Conservation (phyloP, 2,113 vertebrate species). For the Alosa alosa region DNA sequence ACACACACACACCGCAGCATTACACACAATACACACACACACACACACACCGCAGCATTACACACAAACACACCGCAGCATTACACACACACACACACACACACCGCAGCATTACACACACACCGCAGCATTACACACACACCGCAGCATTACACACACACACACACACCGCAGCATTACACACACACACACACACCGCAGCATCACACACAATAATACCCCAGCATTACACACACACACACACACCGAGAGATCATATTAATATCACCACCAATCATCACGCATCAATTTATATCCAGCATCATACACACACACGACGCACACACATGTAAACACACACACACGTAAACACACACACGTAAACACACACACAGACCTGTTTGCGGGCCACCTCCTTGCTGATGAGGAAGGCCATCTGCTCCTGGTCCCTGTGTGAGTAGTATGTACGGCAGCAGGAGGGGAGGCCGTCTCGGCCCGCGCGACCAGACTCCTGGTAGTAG, state of each 20-base stretch:
- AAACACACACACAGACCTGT: slow-evolving; percentile 68
- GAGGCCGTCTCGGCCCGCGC: slow-evolving; percentile 92
- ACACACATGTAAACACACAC: not conserved
- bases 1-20: not conserved
- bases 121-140: not conserved
- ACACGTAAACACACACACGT: not conserved
- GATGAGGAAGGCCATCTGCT: slow-evolving; percentile 89
- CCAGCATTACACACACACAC: not conserved
- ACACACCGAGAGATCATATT: too few species aligned
- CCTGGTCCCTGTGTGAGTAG: slow-evolving; percentile 84
- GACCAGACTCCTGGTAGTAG: slow-evolving; percentile 97
- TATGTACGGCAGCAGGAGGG: slow-evolving; percentile 88
- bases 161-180: too few species aligned
- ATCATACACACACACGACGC: not conserved
- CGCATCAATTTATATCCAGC: too few species aligned
- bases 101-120: not conserved
- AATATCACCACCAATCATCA: too few species aligned
- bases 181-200: not conserved
- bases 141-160: not conserved
- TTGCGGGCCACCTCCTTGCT: slow-evolving; percentile 80
- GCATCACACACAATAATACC: too few species aligned
- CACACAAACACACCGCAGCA: not conserved
- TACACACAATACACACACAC: too few species aligned
- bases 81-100: not conserved
- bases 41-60: not conserved